Evolutionary conservation across 2,797 vertebrate species (phyloP).

Genomic region (Syngnathus rostellatus): DNA sequence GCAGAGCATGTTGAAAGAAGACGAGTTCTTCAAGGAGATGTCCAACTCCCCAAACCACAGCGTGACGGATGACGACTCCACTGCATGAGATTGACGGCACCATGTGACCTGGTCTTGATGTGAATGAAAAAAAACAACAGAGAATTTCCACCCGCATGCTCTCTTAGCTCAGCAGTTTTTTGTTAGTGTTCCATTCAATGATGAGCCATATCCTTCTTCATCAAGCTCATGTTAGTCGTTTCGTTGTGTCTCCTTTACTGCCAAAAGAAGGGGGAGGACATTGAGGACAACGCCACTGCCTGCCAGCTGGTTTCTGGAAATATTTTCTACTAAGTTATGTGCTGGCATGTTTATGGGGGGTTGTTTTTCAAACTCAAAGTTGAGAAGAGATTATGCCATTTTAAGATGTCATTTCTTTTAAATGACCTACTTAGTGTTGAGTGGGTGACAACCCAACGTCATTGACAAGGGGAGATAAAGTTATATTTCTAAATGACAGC

Average conservation of each 20-base stretch:
- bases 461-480: slow-evolving; percentile 24
- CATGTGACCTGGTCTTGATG: slow-evolving; percentile 46
- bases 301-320: slow-evolving; percentile 81
- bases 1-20: slow-evolving; percentile 97
- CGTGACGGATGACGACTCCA: slow-evolving; percentile 87
- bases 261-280: slow-evolving; percentile 30
- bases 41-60: slow-evolving; percentile 81
- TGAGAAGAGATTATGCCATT: slow-evolving; percentile 33
- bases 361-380: slow-evolving; percentile 21
- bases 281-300: slow-evolving; percentile 48
- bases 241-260: slow-evolving; percentile 22
- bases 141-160: slow-evolving; percentile 20
- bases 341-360: slow-evolving; percentile 27
- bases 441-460: slow-evolving; percentile 20
- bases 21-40: slow-evolving; percentile 88
- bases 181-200: slow-evolving; percentile 27
- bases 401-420: slow-evolving; percentile 55
- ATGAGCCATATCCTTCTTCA: slow-evolving; percentile 47
- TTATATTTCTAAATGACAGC: slow-evolving; percentile 35
- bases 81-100: slow-evolving; percentile 68
- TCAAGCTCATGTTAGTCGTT: slow-evolving; percentile 9
- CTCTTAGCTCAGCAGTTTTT: slow-evolving; percentile 22
- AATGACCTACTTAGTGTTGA: slow-evolving; percentile 34
- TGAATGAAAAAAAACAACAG: slow-evolving; percentile 24
- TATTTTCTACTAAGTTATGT: slow-evolving; percentile 42